A percentile compares a stretch with the other conserved stretches of the same genome.
phyloP scores from a whole-genome alignment of 2,113 vertebrate genomes.

The Gallinago media region DNA sequence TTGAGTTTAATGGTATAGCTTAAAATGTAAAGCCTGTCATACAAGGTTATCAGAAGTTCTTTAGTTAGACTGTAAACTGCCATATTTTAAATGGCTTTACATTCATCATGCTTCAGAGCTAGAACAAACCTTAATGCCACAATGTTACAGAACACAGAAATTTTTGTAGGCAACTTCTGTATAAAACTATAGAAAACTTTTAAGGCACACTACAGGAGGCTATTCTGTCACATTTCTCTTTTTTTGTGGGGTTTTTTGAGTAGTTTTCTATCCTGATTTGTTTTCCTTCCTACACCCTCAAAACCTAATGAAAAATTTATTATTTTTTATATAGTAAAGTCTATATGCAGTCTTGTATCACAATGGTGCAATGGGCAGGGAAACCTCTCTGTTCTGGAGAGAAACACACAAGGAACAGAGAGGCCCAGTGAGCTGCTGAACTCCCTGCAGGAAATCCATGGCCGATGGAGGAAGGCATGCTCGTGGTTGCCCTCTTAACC shows the following conservation, averaged over 20 bases:
- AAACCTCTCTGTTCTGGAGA: neutral
- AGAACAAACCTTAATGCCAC: neutral
- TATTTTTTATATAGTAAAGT: neutral
- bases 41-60: neutral
- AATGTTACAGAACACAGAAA: neutral
- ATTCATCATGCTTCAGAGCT: neutral
- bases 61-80: neutral
- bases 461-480: rapidly evolving
- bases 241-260: neutral
- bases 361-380: neutral
- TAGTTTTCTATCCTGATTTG: neutral
- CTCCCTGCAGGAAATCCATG: neutral
- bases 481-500: neutral
- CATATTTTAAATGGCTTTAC: neutral
- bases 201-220: neutral
- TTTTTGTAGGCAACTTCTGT: neutral
- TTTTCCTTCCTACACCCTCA: neutral
- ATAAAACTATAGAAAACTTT: neutral
- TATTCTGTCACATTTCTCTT: neutral
- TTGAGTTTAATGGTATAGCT: neutral
- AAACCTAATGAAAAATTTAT: neutral
- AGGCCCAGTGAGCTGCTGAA: neutral
- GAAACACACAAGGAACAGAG: neutral
- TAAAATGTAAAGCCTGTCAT: neutral
- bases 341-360: neutral